Base-by-base conservation (phyloP, 2,797 vertebrate species). In the Sebastes iracundus region DNA sequence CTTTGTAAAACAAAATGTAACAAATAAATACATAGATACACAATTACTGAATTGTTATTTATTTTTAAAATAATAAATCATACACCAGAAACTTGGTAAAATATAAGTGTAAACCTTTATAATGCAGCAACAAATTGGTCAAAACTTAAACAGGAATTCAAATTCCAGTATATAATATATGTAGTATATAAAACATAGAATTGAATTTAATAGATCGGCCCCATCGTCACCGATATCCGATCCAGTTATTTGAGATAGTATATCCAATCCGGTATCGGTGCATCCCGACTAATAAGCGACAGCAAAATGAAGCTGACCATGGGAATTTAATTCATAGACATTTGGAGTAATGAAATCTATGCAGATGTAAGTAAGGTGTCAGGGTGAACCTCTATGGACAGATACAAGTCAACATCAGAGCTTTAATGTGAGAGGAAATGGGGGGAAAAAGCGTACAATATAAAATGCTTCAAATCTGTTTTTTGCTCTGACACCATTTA, bases 261-360 rank as follows among this genome's bases (percentile, higher is more conserved):
- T 49, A 49, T 49, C 46, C 7, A 7, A 49, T 49, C 46, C 7
- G 46, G 18, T 49, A 49, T 20, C 4, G 46, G 1, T 49, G 18
- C 18, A 49, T 49, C 18, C 18, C 46, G 0, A 49, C 62, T 90
- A 87, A 92, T 89, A 91, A 82, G 85, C 18, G 32, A 66, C 73
- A 66, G 77, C 77, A 78, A 88, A 88, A 80, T 67, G 32, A 71
- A 75, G 76, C 79, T 70, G 76, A 83, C 52, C 70, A 30, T 6
- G 4, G 73, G 81, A 76, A 88, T 86, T 85, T 77, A 82, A 90
- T 87, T 87, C 65, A 73, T 38, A 61, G 82, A 83, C 75, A 90
- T 77, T 75, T 74, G 72, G 61, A 83, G 60, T 80, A 90, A 87
- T 88, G 78, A 86, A 88, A 90, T 74, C 66, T 75, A 61, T 58